Evolutionary conservation across 2,113 vertebrate species (phyloP).

Genomic region (Brachypteracias leptosomus): DNA sequence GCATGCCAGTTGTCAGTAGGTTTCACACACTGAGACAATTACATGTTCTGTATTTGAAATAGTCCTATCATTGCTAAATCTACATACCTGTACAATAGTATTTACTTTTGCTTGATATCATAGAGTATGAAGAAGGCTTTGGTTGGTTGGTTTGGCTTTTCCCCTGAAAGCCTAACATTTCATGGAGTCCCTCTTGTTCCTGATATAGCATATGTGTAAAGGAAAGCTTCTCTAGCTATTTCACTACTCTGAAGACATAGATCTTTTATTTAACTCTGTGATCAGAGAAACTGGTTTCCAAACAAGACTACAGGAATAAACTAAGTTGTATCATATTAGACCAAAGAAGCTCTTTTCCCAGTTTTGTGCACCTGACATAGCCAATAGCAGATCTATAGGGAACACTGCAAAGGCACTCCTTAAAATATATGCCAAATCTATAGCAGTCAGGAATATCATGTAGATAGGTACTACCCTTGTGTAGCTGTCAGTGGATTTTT

Average conservation of each 20-base stretch:
- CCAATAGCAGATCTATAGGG: neutral
- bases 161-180: neutral
- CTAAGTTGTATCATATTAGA: neutral
- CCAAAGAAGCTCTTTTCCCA: neutral
- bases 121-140: neutral
- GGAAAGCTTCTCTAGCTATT: neutral
- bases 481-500: neutral
- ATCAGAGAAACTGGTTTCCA: neutral
- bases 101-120: neutral
- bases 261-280: neutral
- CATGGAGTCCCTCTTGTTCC: neutral
- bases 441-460: rapidly evolving
- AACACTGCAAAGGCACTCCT: neutral
- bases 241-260: neutral
- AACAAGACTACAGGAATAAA: neutral
- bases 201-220: neutral
- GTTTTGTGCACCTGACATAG: neutral
- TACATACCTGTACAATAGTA: neutral
- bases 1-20: neutral
- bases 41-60: neutral
- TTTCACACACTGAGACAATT: neutral
- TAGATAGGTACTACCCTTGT: neutral
- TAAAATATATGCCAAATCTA: neutral
- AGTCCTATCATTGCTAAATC: neutral
- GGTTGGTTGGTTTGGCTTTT: neutral